Percentiles rank a stretch among this genome's conserved stretches.
Conservation (phyloP, 1,140 invertebrate species). For the Drosophila bifasciata region DNA sequence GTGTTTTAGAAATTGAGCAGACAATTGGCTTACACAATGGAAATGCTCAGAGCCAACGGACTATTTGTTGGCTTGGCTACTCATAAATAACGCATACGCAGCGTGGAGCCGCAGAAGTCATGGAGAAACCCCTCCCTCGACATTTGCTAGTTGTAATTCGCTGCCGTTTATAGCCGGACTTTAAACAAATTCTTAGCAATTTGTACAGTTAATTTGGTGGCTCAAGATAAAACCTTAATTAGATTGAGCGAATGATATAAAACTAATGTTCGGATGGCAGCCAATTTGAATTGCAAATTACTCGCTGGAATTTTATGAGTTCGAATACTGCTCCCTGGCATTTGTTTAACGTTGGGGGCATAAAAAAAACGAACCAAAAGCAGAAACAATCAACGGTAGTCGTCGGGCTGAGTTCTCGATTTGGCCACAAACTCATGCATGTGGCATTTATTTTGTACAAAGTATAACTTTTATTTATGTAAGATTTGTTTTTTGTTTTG, state of each 20-base stretch:
- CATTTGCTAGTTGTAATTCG: constrained; percentile 6
- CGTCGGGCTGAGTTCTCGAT: constrained; percentile 14
- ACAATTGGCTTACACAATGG: constrained; percentile 60
- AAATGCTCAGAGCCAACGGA: constrained; percentile 6
- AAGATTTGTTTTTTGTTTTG: constrained; percentile 37
- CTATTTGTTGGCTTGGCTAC: constrained; percentile 21
- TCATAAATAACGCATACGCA: constrained; percentile 69
- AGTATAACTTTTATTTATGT: constrained; percentile 53
- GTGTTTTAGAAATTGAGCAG: constrained; percentile 42
- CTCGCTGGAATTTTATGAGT: constrained; percentile 17
- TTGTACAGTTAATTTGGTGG: constrained; percentile 38
- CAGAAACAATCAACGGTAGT: constrained; percentile 47
- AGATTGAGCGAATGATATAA: constrained; percentile 40
- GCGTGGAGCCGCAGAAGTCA: constrained; percentile 9
- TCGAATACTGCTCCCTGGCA: constrained; percentile 23
- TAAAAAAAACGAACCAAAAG: constrained; percentile 41
- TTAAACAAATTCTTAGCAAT: constrained; percentile 30
- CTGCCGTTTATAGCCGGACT: constrained; percentile 11
- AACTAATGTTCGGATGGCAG: constrained; percentile 31
- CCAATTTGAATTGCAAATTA: constrained; percentile 52
- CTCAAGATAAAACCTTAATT: constrained; percentile 49
- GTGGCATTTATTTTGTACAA: constrained; percentile 38
- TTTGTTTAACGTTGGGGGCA: constrained; percentile 44
- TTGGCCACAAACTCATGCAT: neutral
- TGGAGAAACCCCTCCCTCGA: neutral